Evolutionary conservation across 1,140 invertebrate species (phyloP), one percentile per base, ranked within the genome.

Genomic region (Mycetomoellerius zeteki): DNA sequence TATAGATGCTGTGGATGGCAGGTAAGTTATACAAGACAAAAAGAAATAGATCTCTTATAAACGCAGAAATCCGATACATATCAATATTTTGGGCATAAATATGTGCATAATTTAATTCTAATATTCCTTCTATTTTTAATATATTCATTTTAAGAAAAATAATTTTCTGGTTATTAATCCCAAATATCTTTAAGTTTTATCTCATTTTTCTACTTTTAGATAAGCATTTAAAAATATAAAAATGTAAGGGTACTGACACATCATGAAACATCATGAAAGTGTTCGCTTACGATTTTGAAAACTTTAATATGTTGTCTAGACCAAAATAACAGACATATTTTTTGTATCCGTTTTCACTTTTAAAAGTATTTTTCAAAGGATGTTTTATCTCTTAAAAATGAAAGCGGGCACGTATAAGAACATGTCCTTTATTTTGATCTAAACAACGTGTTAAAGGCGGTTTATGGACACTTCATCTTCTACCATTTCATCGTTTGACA

Each of bases 1-100:
- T 77, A 93, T 99, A 10, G 96, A 98, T 86, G 99, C 99, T 27
- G 96, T 99, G 8, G 99, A 99, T 96, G 99, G 99, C 91, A 97
- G 97, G 97, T 98, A 95, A 96, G 96, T 95, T 33, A 50, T 27
- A 56, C 10, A n/a, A 43, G 50, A 54, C 14, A 10, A 73, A 78
- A 62, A 33, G 19, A 47, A 86, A 87, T 52, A 86, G 56, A 80
- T 85, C 33, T 67, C 50, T 69, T 65, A 86, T 76, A 60, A 69
- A 54, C 0, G 4, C 37, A 56, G n/a, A 54, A 72, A 80, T 87
- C 24, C 21, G n/a, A 30, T 33, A 33, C 3, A 65, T 8, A n/a
- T 33, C 8, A 65, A n/a, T 19, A n/a, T 33, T 19, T 33, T 3
- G 19, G 8, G 3, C n/a, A n/a, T 12, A 75, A 37, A 58, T 43